Evolutionary conservation across 2,888 invertebrate genomes (phyloP), one percentile per base, ranked within the genome.

Genomic region (Drosophila meridiana): DNA sequence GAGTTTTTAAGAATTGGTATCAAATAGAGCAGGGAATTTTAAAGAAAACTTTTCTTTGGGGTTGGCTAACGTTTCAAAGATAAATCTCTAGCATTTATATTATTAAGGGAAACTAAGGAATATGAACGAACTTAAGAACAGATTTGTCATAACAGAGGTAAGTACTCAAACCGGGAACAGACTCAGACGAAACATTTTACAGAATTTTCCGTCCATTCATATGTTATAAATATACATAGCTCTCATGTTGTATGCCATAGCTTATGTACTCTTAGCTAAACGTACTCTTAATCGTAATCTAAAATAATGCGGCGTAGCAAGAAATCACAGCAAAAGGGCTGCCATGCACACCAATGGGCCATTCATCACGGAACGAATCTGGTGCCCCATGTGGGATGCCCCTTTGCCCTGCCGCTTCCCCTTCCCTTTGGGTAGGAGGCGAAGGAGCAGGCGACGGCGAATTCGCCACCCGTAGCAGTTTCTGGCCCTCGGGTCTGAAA

Each of bases 301-400:
- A 76, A 72, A 78, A 78, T 75, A 78, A 78, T 78, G 75, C 78
- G 79, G 79, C 79, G 79, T 78, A 60, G 77, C 65, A 55, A 75
- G 70, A 83, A 82, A 82, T 82, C 82, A 85, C 80, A 61, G 65
- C 78, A 58, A 78, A 80, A 76, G 76, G 83, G 87, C 69, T 86
- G 84, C 80, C 76, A 65, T 56, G 69, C 78, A 72, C 78, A 72
- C 70, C 83, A 83, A 67, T 78, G 68, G 77, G 70, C 83, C 82
- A 82, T 82, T 82, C 82, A 83, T 82, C 82, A 82, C 73, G 59
- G 63, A 61, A 59, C 42, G 73, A 72, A 73, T 68, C 61, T 32
- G 45, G 65, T 32, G 59, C 47, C 36, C 47, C 47, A 59, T 38
- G 45, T 45, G 58, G 60, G 43, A 30, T 40, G 36, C 40, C 56